Evolutionary conservation across 2,113 vertebrate genomes (phyloP).

Genomic region (Podocnemis expansa): DNA sequence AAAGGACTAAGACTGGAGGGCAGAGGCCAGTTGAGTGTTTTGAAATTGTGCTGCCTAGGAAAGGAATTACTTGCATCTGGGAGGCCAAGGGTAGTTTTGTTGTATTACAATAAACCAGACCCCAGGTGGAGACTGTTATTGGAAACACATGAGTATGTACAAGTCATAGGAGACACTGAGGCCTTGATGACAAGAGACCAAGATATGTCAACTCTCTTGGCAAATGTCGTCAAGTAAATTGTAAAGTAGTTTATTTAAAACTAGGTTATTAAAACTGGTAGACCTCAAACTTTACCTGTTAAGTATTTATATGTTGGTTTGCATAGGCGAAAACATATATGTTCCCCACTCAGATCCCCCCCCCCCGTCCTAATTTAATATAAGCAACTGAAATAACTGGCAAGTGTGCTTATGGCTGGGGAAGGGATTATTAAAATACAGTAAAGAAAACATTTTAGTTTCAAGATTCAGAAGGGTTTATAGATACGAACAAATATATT

Average conservation of each 20-base stretch:
- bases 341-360: background rate
- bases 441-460: background rate
- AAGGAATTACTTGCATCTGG: background rate
- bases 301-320: background rate
- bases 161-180: background rate
- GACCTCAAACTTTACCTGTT: background rate
- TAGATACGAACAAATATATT: background rate
- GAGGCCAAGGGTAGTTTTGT: background rate
- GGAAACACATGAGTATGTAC: background rate
- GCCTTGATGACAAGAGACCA: background rate
- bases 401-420: background rate
- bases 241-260: background rate
- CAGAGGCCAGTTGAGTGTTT: background rate
- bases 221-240: background rate
- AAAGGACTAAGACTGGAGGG: background rate
- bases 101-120: background rate
- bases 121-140: background rate
- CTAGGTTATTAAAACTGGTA: background rate
- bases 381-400: background rate
- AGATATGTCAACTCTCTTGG: background rate
- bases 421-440: slow-evolving; percentile 1
- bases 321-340: background rate
- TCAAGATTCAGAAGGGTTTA: background rate
- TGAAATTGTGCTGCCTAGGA: background rate
- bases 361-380: background rate